Conservation (phyloP, 1,140 invertebrate genomes). For the Calliphora vicina region DNA sequence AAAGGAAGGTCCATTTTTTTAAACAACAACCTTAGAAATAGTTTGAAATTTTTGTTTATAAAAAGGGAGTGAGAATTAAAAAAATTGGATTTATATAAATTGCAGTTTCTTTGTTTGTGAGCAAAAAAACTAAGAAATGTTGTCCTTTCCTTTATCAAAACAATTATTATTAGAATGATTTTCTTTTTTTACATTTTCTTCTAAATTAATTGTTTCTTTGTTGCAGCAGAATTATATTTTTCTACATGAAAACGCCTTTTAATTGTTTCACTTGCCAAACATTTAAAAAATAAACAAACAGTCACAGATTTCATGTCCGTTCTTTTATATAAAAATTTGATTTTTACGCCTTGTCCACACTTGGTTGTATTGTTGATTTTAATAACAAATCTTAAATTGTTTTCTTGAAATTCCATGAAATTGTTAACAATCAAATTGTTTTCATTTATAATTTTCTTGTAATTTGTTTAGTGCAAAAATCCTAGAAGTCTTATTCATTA, state of each 20-base stretch:
- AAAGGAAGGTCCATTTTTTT: slow-evolving; percentile 8
- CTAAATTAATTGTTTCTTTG: slow-evolving; percentile 11
- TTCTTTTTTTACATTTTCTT: not conserved
- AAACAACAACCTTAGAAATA: not conserved
- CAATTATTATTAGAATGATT: slow-evolving; percentile 1
- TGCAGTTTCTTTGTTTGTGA: not conserved
- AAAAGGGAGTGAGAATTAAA: slow-evolving; percentile 28
- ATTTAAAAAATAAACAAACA: slow-evolving; percentile 4
- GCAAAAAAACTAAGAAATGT: not conserved
- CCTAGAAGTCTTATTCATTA: slow-evolving; percentile 9
- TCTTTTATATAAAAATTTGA: slow-evolving; percentile 38
- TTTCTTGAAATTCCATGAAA: slow-evolving; percentile 39
- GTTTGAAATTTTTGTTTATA: not conserved
- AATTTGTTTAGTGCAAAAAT: slow-evolving; percentile 19
- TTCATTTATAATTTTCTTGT: not conserved
- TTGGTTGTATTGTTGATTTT: slow-evolving; percentile 21
- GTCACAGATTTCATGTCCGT: not conserved
- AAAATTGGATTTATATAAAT: not conserved
- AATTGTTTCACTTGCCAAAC: slow-evolving; percentile 33
- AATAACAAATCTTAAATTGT: slow-evolving; percentile 14
- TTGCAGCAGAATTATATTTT: slow-evolving; percentile 7
- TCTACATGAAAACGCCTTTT: slow-evolving; percentile 39
- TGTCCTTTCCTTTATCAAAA: slow-evolving; percentile 1
- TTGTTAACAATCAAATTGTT: slow-evolving; percentile 15
- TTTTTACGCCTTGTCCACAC: slow-evolving; percentile 39